A percentile compares a stretch with the other conserved stretches of the same genome.
Conservation (phyloP, 1,140 invertebrate species). For the Leptinotarsa undecemlineata region DNA sequence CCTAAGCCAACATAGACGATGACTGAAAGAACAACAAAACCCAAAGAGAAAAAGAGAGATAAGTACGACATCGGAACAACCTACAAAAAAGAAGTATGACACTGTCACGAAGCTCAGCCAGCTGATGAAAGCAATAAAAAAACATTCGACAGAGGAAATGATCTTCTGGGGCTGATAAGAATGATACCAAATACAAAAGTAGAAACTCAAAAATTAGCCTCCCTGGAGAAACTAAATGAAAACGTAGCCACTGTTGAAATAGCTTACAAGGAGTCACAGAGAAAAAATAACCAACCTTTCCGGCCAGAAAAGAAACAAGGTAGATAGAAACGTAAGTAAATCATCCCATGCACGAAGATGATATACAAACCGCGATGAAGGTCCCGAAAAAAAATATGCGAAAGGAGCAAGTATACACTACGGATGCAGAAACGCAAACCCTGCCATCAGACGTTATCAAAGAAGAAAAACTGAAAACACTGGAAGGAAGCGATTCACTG, state of each 20-base stretch:
- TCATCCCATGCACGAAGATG: background rate
- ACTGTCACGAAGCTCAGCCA: background rate
- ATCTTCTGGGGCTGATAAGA: conserved; percentile 7
- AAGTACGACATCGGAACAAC: background rate
- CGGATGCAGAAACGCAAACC: conserved; percentile 2
- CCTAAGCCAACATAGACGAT: background rate
- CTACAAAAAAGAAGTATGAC: background rate
- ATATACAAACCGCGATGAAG: background rate
- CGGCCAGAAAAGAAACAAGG: conserved; percentile 3
- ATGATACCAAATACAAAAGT: conserved; percentile 1
- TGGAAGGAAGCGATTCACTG: background rate
- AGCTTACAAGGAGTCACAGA: background rate
- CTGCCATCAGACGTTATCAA: background rate
- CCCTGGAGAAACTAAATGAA: background rate
- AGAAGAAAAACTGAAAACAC: background rate
- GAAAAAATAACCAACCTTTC: background rate
- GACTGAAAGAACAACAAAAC: background rate
- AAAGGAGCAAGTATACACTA: background rate
- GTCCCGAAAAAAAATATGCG: background rate
- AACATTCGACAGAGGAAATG: background rate
- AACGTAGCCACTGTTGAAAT: background rate
- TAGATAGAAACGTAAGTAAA: background rate
- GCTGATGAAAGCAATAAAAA: conserved; percentile 1
- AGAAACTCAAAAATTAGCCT: background rate
- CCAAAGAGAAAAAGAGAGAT: background rate